These are phyloP conservation scores for Leucophenga varia DNA, from an alignment of 1,140 invertebrate species.

Conservation along the genomic window DNA sequence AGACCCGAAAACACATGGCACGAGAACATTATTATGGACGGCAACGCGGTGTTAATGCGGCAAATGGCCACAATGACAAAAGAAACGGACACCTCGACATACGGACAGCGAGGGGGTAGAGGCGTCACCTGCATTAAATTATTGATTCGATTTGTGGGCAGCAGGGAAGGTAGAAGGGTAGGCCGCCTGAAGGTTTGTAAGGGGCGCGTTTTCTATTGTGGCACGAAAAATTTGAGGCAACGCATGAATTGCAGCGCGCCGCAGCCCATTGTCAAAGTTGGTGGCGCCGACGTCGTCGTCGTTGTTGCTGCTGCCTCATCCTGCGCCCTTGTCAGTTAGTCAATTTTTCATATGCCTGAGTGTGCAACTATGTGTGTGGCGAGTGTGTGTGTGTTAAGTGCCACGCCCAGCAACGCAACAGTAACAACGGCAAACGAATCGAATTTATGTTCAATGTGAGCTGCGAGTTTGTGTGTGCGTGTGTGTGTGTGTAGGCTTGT, in stretches of 20 bases:
- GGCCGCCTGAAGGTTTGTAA: too few relatives aligned
- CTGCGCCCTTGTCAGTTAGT: too few relatives aligned
- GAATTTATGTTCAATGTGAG: conserved; percentile 31
- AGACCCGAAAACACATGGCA: conserved; percentile 30
- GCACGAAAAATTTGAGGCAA: conserved; percentile 36
- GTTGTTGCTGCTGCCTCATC: too few relatives aligned
- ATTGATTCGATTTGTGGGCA: conserved; percentile 48
- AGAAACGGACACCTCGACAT: conserved; percentile 11
- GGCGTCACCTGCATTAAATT: conserved; percentile 43
- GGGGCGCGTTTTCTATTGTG: conserved; percentile 43
- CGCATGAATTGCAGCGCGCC: conserved; percentile 42
- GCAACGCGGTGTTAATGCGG: conserved; percentile 25
- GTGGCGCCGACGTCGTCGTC: conserved; percentile 11
- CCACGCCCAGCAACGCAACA: conserved; percentile 33
- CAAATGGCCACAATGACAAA: conserved; percentile 39
- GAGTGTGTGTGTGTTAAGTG: conserved; percentile 3
- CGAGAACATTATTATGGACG: conserved; percentile 41
- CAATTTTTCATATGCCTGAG: not conserved
- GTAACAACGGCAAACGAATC: conserved; percentile 23
- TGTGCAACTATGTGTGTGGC: conserved; percentile 3
- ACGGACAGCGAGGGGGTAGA: not conserved
- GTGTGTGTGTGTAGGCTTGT: conserved; percentile 14
- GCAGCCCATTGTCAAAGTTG: conserved; percentile 36
- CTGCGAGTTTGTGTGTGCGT: conserved; percentile 1
- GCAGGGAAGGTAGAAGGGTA: too few relatives aligned